A percentile compares a stretch with the other conserved stretches of the same genome.
phyloP scores from a whole-genome alignment of 2,888 invertebrate genomes.

The Dinocampus coccinellae region DNA sequence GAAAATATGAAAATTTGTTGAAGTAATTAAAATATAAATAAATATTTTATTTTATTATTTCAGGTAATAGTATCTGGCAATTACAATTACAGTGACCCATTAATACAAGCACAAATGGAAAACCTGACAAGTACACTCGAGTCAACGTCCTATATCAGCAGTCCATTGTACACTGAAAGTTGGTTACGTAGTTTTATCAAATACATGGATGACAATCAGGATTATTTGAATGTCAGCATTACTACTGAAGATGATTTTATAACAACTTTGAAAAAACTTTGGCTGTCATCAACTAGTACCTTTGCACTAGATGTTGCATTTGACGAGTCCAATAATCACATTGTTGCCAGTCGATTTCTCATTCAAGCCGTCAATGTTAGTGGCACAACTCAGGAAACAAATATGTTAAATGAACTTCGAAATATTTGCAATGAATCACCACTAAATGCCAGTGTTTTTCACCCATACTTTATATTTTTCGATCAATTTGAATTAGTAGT shows the following conservation, averaged over 20 bases:
- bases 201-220: constrained; percentile 81
- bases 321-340: constrained; percentile 80
- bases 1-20: neutral
- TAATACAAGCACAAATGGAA: constrained; percentile 83
- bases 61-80: constrained; percentile 86
- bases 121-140: constrained; percentile 82
- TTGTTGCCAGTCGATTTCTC: constrained; percentile 86
- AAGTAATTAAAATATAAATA: neutral
- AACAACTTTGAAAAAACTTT: constrained; percentile 81
- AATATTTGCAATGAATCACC: constrained; percentile 82
- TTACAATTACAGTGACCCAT: constrained; percentile 85
- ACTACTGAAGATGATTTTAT: constrained; percentile 81
- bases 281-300: constrained; percentile 83
- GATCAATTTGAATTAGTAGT: constrained; percentile 92
- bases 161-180: constrained; percentile 86
- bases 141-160: constrained; percentile 83
- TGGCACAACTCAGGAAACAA: constrained; percentile 91
- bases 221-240: constrained; percentile 83
- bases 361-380: constrained; percentile 91
- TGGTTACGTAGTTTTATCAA: constrained; percentile 88
- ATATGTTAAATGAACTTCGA: constrained; percentile 87
- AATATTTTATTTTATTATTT: constrained; percentile 43
- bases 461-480: constrained; percentile 96
- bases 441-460: constrained; percentile 91
- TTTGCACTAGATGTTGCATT: constrained; percentile 89